Base-by-base conservation (phyloP, 1,140 invertebrate species). In the Palaemon carinicauda region DNA sequence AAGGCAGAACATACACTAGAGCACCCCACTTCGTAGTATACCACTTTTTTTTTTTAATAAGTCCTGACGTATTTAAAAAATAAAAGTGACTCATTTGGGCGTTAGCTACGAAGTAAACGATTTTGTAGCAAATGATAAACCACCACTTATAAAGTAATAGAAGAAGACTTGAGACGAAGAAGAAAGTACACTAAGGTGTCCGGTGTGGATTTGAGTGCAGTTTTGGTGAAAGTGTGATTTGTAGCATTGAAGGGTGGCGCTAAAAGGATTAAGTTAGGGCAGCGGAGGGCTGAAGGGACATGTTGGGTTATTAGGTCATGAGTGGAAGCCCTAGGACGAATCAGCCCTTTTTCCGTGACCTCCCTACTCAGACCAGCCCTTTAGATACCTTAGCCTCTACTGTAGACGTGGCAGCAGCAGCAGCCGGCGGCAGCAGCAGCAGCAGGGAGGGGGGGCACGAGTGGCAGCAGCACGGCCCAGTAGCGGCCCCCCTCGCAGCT, bases 331-430 rank as follows among this genome's bases (percentile, higher is more conserved):
- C 88, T 51, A 89, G 87, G 81, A 81, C 88, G 65, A 89, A 81
- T 87, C 86, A 87, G 78, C 82, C 88, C 78, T 89, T 89, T n/a
- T 60, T 89, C 88, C 56, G 88, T 89, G 69, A 89, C 88, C 81
- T 89, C 88, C 65, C 82, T 89, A 19, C 82, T 89, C 4, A 89
- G 86, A 73, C 88, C 88, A 89, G 86, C 79, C 88, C 88, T n/a
- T 78, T 89, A 69, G 88, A 89, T 79, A 82, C 86, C 27, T 75
- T 88, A 69, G 88, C 88, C 54, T 87, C 87, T 14, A 79, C 88
- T 41, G 82, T 87, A 33, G 86, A 84, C 56, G 87, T 82, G 4
- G 82, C 82, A 65, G 83, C 80, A 73, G 80, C 80, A 73, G 80
- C 80, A 53, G 80, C 80, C 56, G 87, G 80, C 75, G 65, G 80